These are phyloP conservation scores for Labroides dimidiatus DNA, from an alignment of 2,797 vertebrate genomes.

Conservation along the genomic window DNA sequence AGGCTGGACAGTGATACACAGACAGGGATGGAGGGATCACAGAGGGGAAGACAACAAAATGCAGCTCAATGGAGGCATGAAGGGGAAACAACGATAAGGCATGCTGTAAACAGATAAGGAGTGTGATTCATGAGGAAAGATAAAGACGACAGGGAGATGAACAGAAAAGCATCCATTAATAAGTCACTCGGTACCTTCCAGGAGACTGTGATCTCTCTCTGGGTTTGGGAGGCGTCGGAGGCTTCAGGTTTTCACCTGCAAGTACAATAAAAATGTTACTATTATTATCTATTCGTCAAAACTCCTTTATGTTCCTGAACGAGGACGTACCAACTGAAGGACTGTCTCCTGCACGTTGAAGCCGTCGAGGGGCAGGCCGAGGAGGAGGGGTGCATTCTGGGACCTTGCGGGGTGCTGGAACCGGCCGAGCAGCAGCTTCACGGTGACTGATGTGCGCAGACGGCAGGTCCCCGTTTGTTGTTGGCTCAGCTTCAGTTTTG, in stretches of 20 bases:
- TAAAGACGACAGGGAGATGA: slow-evolving; percentile 9
- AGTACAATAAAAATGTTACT: slow-evolving; percentile 26
- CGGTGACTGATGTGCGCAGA: slow-evolving; percentile 33
- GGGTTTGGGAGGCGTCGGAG: slow-evolving; percentile 88
- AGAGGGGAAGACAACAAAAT: slow-evolving; percentile 52
- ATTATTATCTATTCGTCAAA: background rate
- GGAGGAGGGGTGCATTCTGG: slow-evolving; percentile 71
- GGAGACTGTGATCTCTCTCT: slow-evolving; percentile 89
- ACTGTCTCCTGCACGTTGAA: slow-evolving; percentile 53
- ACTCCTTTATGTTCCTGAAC: background rate
- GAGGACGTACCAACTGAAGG: slow-evolving; percentile 60
- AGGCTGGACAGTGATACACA: slow-evolving; percentile 75
- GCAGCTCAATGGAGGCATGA: slow-evolving; percentile 42
- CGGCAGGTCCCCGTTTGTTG: slow-evolving; percentile 56
- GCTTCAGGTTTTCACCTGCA: slow-evolving; percentile 77
- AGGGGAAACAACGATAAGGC: slow-evolving; percentile 18
- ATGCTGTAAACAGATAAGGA: slow-evolving; percentile 33
- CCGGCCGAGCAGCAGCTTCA: slow-evolving; percentile 65
- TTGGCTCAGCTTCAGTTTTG: slow-evolving; percentile 33
- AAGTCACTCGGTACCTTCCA: slow-evolving; percentile 82
- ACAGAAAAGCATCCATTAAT: background rate
- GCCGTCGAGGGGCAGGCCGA: slow-evolving; percentile 73
- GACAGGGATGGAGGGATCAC: slow-evolving; percentile 63
- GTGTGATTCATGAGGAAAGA: slow-evolving; percentile 8
- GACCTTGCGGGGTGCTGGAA: slow-evolving; percentile 81